A percentile compares a stretch with the other conserved stretches of the same genome.
Conservation (phyloP, 2,113 vertebrate species). For the Formicarius rufipectus region DNA sequence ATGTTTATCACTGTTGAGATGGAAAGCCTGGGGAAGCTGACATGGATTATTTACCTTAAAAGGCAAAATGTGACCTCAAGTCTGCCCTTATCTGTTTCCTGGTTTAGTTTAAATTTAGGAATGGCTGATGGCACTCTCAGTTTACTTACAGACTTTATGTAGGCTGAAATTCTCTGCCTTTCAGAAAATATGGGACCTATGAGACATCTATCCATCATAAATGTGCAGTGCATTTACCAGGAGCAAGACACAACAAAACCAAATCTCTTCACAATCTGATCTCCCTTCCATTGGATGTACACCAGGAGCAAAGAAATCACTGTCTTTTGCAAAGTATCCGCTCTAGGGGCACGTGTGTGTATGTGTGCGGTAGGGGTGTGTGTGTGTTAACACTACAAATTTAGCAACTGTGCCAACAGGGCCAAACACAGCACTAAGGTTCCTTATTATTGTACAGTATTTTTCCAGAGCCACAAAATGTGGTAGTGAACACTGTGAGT, state of each 20-base stretch:
- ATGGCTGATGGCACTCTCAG: not conserved
- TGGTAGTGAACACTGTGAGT: not conserved
- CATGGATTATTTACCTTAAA: not conserved
- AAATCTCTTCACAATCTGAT: not conserved
- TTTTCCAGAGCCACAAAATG: not conserved
- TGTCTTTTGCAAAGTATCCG: not conserved
- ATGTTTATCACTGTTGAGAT: not conserved
- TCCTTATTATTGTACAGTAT: not conserved
- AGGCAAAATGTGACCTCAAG: constrained; percentile 3
- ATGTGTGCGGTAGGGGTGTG: not conserved
- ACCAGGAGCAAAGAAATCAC: not conserved
- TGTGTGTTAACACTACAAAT: not conserved
- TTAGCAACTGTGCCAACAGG: not conserved
- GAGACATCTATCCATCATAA: not conserved
- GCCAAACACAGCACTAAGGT: not conserved
- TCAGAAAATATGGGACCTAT: not conserved
- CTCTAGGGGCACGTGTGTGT: too few relatives aligned
- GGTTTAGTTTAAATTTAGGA: not conserved
- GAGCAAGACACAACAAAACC: not conserved
- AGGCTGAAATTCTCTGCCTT: not conserved
- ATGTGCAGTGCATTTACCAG: not conserved
- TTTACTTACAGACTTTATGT: not conserved
- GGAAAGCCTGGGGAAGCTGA: not conserved
- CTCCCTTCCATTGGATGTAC: not conserved
- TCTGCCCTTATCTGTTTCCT: not conserved